Conservation (phyloP, 2,888 invertebrate species). For the Capitulum mitella region DNA sequence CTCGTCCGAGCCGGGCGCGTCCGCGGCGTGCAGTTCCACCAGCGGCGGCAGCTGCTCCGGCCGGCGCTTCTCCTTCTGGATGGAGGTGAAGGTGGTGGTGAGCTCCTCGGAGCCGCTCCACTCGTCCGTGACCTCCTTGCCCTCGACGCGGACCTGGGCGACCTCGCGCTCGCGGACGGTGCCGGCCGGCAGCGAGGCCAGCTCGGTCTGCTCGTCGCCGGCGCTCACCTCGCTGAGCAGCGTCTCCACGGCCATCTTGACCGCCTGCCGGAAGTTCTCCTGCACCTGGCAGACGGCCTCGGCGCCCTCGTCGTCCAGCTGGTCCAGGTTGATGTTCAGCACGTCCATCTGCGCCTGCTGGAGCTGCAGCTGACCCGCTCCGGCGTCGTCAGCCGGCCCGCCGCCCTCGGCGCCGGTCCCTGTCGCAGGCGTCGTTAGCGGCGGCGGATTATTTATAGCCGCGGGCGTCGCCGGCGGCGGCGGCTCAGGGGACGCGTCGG, state of each 20-base stretch:
- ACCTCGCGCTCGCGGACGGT: background rate
- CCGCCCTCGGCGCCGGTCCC: background rate
- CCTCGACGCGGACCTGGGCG: background rate
- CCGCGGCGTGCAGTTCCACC: background rate
- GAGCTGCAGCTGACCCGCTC: background rate
- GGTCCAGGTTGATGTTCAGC: background rate
- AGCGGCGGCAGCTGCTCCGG: background rate
- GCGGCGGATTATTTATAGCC: background rate
- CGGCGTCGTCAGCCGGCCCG: background rate
- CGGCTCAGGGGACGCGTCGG: background rate
- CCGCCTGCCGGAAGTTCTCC: background rate
- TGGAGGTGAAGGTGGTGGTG: background rate
- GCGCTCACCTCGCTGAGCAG: conserved; percentile 10
- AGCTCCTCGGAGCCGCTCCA: background rate
- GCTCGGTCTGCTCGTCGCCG: conserved; percentile 6
- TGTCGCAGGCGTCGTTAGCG: background rate
- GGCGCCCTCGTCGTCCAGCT: background rate
- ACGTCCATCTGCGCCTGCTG: background rate
- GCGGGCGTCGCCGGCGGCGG: background rate
- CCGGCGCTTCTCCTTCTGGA: background rate
- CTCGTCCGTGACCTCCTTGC: background rate
- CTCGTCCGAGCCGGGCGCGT: background rate
- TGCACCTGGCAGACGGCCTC: background rate
- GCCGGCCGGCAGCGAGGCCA: background rate
- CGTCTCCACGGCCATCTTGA: conserved; percentile 17